Conservation (phyloP, 2,888 invertebrate species). For the Heliconius hortense region DNA sequence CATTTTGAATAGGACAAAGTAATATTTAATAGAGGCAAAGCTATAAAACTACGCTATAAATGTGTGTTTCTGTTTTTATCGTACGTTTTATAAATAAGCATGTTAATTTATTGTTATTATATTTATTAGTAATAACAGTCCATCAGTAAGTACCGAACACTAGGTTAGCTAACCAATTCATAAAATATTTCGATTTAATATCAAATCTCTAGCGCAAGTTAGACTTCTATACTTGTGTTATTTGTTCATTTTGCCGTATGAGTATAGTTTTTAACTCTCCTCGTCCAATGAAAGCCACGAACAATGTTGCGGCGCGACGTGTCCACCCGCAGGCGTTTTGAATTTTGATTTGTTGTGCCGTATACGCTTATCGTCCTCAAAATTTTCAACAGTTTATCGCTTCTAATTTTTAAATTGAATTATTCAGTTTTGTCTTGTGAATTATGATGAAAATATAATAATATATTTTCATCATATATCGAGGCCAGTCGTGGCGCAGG, state of each 20-base stretch:
- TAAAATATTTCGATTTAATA: slow-evolving; percentile 5
- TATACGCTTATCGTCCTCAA: slow-evolving; percentile 17
- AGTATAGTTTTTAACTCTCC: slow-evolving; percentile 20
- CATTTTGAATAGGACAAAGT: slow-evolving; percentile 2
- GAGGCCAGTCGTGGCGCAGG: no score
- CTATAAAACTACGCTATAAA: background rate
- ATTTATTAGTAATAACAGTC: background rate
- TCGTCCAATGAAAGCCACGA: slow-evolving; percentile 20
- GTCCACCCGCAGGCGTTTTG: slow-evolving; percentile 19
- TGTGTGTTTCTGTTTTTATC: background rate
- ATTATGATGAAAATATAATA: background rate
- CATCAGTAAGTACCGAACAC: background rate
- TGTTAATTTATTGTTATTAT: background rate
- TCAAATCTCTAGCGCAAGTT: background rate
- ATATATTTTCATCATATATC: background rate
- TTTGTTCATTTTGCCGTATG: slow-evolving; percentile 14
- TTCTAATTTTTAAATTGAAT: slow-evolving; percentile 10
- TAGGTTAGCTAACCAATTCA: background rate
- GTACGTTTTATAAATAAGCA: background rate
- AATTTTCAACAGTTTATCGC: slow-evolving; percentile 15
- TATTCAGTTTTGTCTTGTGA: background rate
- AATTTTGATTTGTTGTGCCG: slow-evolving; percentile 26
- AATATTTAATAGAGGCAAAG: background rate
- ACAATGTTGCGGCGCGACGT: slow-evolving; percentile 14
- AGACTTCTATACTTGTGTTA: slow-evolving; percentile 3